Evolutionary conservation across 2,797 vertebrate species (phyloP).

Genomic region (Antennarius maculatus): DNA sequence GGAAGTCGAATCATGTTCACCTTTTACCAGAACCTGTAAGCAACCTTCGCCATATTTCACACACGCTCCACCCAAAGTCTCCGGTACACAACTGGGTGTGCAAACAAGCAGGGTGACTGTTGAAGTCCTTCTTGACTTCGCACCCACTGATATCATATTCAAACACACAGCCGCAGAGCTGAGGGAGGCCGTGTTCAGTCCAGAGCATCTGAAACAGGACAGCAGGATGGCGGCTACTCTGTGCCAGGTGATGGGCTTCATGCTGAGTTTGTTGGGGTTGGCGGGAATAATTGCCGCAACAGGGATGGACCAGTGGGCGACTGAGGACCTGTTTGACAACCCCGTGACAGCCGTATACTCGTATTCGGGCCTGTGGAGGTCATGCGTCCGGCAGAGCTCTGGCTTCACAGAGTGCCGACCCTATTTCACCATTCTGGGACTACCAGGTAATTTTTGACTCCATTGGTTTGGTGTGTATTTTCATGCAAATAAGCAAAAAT

Average conservation of each 20-base stretch:
- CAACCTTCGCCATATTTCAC: constrained; percentile 25
- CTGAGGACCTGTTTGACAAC: constrained; percentile 87
- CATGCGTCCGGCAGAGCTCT: constrained; percentile 86
- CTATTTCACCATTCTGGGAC: constrained; percentile 90
- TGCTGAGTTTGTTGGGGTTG: constrained; percentile 83
- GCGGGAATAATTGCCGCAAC: constrained; percentile 83
- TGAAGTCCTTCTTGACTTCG: constrained; percentile 56
- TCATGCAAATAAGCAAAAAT: too few relatives aligned
- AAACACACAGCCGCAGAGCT: constrained; percentile 29
- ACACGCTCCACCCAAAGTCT: constrained; percentile 60
- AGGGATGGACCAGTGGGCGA: constrained; percentile 91
- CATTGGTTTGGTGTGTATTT: too few relatives aligned
- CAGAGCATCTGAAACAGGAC: background rate
- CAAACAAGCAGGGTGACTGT: constrained; percentile 61
- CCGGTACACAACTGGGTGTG: constrained; percentile 35
- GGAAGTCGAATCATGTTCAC: background rate
- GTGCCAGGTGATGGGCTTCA: constrained; percentile 88
- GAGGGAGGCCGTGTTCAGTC: constrained; percentile 1
- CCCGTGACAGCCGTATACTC: constrained; percentile 86
- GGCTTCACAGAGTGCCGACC: constrained; percentile 90
- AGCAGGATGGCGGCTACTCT: constrained; percentile 84
- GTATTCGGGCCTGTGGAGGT: constrained; percentile 90
- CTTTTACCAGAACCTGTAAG: background rate
- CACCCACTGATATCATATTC: constrained; percentile 49
- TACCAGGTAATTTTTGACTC: constrained; percentile 84